Percentiles rank a stretch among this genome's conserved stretches.
Evolutionary conservation across 2,797 vertebrate species (phyloP).

Genomic region (Halcyon badia): DNA sequence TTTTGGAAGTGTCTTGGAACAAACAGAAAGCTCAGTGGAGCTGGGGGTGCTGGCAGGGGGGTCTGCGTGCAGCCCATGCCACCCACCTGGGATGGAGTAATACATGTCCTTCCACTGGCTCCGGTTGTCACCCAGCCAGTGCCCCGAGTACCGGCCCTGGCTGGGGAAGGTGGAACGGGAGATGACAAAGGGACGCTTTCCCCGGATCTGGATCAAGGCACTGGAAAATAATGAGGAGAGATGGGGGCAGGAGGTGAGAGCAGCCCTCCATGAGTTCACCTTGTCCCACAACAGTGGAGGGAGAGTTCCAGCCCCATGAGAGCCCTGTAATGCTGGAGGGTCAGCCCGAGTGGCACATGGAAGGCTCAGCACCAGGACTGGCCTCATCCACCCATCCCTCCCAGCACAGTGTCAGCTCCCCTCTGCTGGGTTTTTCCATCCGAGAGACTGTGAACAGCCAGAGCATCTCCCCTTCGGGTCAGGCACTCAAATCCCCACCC

Average conservation of each 20-base stretch:
- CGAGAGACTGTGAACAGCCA: not conserved
- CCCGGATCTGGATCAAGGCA: conserved; percentile 83
- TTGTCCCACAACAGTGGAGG: not conserved
- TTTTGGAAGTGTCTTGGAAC: fast-evolving
- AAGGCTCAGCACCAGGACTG: not conserved
- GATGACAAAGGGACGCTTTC: conserved; percentile 88
- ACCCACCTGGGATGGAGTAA: conserved; percentile 88
- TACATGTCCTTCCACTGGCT: conserved; percentile 91
- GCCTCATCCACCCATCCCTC: not conserved
- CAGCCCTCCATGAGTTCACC: fast-evolving
- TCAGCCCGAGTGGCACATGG: fast-evolving
- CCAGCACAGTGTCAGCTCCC: not conserved
- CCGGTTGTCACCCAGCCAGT: conserved; percentile 92
- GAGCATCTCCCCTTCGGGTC: not conserved
- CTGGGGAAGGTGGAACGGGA: conserved; percentile 93
- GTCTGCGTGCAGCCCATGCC: fast-evolving
- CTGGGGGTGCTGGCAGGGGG: no score
- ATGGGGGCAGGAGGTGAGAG: not conserved
- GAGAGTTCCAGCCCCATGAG: not conserved
- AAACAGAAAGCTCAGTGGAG: not conserved
- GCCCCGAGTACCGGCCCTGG: conserved; percentile 89
- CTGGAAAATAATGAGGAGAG: conserved; percentile 67
- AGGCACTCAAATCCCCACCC: not conserved
- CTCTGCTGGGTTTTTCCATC: not conserved
- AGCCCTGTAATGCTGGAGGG: fast-evolving